A percentile compares a stretch with the other conserved stretches of the same genome.
These are phyloP conservation scores for Catonia carolina DNA, from an alignment of 2,888 invertebrate species.

Conservation along the genomic window DNA sequence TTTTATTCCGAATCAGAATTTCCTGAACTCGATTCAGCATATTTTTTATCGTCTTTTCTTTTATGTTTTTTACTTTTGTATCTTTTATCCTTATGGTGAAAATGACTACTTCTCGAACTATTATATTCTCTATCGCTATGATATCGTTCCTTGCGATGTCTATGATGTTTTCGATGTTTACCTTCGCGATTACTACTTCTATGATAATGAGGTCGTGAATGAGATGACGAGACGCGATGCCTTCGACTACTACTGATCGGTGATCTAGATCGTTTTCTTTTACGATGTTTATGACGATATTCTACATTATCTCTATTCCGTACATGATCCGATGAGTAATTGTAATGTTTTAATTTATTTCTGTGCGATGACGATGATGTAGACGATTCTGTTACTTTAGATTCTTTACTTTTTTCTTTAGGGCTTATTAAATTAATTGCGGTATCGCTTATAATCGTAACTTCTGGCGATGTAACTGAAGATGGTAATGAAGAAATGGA, in stretches of 20 bases:
- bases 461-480: background rate
- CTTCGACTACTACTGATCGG: background rate
- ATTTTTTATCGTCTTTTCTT: background rate
- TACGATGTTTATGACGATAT: too few relatives aligned
- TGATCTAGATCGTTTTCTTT: too few relatives aligned
- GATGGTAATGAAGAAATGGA: background rate
- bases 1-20: constrained; percentile 2
- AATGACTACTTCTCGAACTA: background rate
- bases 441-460: too few relatives aligned
- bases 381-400: too few relatives aligned
- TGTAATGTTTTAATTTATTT: too few relatives aligned
- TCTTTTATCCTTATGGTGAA: background rate
- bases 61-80: constrained; percentile 7
- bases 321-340: too few relatives aligned
- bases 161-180: background rate
- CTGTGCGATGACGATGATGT: too few relatives aligned
- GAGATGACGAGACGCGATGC: background rate
- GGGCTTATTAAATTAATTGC: too few relatives aligned
- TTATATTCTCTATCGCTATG: background rate
- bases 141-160: background rate
- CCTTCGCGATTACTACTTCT: constrained; percentile 1
- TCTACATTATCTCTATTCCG: too few relatives aligned
- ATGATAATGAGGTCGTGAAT: background rate
- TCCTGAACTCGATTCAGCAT: background rate
- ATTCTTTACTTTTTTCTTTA: too few relatives aligned